A percentile compares a stretch with the other conserved stretches of the same genome.
phyloP scores from a whole-genome alignment of 2,797 vertebrate genomes.

The Danio choprae region DNA sequence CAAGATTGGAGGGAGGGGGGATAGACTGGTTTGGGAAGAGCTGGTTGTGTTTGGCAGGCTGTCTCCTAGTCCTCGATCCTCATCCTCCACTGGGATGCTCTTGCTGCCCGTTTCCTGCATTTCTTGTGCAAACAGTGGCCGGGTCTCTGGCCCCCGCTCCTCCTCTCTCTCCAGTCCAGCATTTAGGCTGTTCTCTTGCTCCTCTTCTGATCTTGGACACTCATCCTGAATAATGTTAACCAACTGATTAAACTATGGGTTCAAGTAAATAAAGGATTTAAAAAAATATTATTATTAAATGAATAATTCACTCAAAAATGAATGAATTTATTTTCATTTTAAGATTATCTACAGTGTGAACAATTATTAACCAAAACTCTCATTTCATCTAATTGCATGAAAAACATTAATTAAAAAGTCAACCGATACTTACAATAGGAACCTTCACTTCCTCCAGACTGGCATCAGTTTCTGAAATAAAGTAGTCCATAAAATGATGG shows the following conservation, averaged over 20 bases:
- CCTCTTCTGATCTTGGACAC: slow-evolving; percentile 72
- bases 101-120: slow-evolving; percentile 73
- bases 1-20: slow-evolving; percentile 70
- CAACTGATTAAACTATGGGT: neutral
- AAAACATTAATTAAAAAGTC: neutral
- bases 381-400: neutral
- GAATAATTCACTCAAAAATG: neutral
- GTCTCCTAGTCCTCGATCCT: slow-evolving; percentile 82
- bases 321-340: neutral
- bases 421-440: slow-evolving; percentile 76
- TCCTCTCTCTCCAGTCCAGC: slow-evolving; percentile 75
- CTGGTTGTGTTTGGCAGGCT: slow-evolving; percentile 84
- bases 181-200: slow-evolving; percentile 77
- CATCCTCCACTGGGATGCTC: slow-evolving; percentile 77
- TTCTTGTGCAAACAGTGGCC: slow-evolving; percentile 78
- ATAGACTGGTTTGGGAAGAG: slow-evolving; percentile 83
- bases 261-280: neutral
- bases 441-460: slow-evolving; percentile 75
- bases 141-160: slow-evolving; percentile 72
- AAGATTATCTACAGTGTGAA: neutral
- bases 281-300: neutral
- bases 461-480: slow-evolving; percentile 66
- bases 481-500: slow-evolving; percentile 19
- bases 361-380: neutral
- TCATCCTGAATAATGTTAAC: slow-evolving; percentile 64